Percentiles rank a stretch among this genome's conserved stretches.
Conservation (phyloP, 2,797 vertebrate species). For the Pristis pectinata region DNA sequence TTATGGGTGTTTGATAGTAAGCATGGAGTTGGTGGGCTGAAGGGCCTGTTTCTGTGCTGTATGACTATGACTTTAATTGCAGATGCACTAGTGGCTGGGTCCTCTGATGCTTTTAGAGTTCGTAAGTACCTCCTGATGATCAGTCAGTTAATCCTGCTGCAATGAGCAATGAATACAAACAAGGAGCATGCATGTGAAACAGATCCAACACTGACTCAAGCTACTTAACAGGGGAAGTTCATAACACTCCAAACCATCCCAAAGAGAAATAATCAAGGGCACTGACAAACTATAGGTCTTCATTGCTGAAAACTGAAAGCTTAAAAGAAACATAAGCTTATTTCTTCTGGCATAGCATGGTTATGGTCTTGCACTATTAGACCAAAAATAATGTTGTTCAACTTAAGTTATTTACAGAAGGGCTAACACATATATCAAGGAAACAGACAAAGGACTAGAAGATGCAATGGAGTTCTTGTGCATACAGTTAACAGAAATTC, state of each 20-base stretch:
- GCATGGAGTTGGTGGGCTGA: too few relatives aligned
- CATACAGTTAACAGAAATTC: not conserved
- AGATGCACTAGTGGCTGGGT: not conserved
- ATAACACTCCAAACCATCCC: not conserved
- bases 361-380: not conserved
- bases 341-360: not conserved
- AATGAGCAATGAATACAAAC: not conserved
- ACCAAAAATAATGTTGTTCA: not conserved
- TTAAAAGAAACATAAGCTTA: slow-evolving; percentile 1
- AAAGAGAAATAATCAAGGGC: not conserved
- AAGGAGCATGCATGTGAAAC: not conserved
- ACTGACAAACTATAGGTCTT: not conserved
- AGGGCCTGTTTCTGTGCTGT: too few relatives aligned
- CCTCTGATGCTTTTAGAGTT: not conserved
- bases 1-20: too few relatives aligned
- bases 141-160: not conserved
- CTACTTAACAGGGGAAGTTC: not conserved
- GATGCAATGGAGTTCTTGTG: not conserved
- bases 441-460: not conserved
- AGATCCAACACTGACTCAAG: not conserved
- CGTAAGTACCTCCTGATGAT: not conserved
- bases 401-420: not conserved
- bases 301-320: not conserved
- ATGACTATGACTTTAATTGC: not conserved
- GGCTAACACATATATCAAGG: slow-evolving; percentile 12